Evolutionary conservation across 2,113 vertebrate genomes (phyloP).

Genomic region (Cairina moschata): DNA sequence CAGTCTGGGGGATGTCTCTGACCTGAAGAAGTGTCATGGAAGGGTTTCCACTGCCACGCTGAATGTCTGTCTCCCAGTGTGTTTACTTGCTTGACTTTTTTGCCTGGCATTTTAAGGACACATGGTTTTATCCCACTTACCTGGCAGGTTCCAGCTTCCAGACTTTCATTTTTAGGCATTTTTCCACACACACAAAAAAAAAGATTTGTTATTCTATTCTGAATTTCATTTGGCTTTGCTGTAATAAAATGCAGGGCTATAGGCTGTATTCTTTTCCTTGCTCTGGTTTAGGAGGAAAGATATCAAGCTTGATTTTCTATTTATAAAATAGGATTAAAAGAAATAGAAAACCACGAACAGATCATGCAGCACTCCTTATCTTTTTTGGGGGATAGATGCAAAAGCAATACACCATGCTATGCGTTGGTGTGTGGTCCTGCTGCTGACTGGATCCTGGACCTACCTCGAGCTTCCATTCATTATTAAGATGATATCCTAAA

Average conservation of each 20-base stretch:
- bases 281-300: neutral
- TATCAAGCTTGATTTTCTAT: neutral
- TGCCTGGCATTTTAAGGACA: too few relatives aligned
- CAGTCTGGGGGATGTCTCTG: neutral
- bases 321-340: neutral
- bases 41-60: neutral
- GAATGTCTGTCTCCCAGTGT: neutral
- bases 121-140: neutral
- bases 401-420: neutral
- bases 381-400: neutral
- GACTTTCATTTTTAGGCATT: neutral
- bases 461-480: neutral
- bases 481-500: neutral
- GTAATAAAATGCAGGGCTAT: neutral
- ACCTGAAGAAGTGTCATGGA: neutral
- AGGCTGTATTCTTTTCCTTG: neutral
- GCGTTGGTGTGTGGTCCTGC: neutral
- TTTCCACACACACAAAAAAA: neutral
- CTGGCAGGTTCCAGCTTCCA: fast-evolving
- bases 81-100: neutral
- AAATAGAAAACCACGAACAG: neutral
- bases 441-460: neutral
- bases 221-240: neutral
- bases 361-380: neutral
- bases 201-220: neutral